A percentile compares a stretch with the other conserved stretches of the same genome.
These are phyloP conservation scores for Carduelis carduelis DNA, from an alignment of 2,797 vertebrate genomes.

Conservation along the genomic window DNA sequence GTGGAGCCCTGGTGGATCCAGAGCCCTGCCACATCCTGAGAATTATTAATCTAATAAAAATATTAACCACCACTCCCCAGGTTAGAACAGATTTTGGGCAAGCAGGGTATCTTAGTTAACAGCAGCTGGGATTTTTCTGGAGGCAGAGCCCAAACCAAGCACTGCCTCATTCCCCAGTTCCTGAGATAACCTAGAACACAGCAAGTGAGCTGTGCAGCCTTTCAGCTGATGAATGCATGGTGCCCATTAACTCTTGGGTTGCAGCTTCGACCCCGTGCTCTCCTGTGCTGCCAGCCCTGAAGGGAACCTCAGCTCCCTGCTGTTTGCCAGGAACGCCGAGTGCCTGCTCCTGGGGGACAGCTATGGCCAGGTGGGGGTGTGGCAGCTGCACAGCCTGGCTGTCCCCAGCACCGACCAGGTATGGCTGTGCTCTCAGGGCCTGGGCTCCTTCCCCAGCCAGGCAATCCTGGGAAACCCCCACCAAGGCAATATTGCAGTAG, in stretches of 20 bases:
- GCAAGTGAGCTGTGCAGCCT: neutral
- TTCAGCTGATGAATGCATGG: neutral
- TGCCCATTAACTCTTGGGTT: neutral
- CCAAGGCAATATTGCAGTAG: accelerated
- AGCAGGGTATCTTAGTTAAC: neutral
- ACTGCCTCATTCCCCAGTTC: neutral
- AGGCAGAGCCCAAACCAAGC: neutral
- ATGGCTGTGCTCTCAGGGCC: neutral
- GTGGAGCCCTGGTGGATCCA: neutral
- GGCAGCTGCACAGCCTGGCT: conserved; percentile 77
- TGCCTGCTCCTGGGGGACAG: conserved; percentile 87
- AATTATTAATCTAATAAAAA: neutral
- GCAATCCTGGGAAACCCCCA: neutral
- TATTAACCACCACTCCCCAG: neutral
- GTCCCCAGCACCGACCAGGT: conserved; percentile 70
- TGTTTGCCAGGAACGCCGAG: conserved; percentile 80
- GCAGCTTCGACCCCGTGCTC: conserved; percentile 82
- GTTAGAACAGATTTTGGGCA: neutral
- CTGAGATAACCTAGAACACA: neutral
- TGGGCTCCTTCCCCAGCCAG: neutral
- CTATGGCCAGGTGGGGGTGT: conserved; percentile 81
- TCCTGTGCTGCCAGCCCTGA: conserved; percentile 71
- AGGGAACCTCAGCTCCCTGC: conserved; percentile 76
- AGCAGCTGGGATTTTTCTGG: neutral
- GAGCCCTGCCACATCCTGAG: neutral